Conservation (phyloP, 2,797 vertebrate genomes). For the Mus minutoides region DNA sequence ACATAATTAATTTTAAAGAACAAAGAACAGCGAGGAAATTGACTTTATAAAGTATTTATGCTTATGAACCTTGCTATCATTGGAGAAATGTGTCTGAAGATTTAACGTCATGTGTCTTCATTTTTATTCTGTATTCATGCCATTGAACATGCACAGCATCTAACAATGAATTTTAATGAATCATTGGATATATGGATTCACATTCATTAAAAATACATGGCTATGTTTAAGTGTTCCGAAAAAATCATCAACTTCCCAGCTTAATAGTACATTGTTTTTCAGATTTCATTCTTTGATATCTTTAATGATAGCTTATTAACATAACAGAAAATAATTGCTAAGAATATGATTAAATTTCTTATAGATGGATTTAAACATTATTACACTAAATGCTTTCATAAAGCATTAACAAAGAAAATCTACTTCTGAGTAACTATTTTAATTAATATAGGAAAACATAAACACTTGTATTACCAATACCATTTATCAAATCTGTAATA, state of each 20-base stretch:
- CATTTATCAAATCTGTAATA: background rate
- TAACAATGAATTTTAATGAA: conserved; percentile 76
- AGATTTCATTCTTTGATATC: conserved; percentile 62
- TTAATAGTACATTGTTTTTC: conserved; percentile 57
- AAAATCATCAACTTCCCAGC: conserved; percentile 56
- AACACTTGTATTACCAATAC: background rate
- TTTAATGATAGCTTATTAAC: conserved; percentile 55
- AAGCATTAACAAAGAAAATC: background rate
- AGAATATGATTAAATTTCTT: conserved; percentile 26
- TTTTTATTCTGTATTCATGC: conserved; percentile 70
- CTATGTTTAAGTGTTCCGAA: conserved; percentile 59
- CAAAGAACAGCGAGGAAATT: background rate
- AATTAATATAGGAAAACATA: background rate
- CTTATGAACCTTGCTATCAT: background rate
- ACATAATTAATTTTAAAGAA: conserved; percentile 55
- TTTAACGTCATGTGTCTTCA: background rate
- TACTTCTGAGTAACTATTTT: conserved; percentile 21
- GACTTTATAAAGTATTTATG: conserved; percentile 72
- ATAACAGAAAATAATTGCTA: background rate
- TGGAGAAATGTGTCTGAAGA: conserved; percentile 57
- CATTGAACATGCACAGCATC: conserved; percentile 61
- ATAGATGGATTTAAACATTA: conserved; percentile 12
- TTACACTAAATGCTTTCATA: background rate
- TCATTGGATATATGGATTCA: conserved; percentile 65
- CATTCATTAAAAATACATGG: conserved; percentile 71